Conservation (phyloP, 1,140 invertebrate genomes). For the Nilaparvata lugens region DNA sequence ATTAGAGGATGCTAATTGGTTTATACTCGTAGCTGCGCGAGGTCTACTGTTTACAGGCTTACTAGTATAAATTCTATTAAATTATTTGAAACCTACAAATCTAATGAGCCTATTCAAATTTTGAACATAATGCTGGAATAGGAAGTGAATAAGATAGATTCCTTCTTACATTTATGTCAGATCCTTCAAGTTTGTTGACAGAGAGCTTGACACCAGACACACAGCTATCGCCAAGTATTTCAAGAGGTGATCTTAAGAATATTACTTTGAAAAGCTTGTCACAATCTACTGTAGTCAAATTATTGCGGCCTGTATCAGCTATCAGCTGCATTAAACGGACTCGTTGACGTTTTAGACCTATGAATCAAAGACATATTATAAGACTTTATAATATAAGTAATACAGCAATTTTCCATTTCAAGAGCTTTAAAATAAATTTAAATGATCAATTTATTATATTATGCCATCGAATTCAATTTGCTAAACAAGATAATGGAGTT, state of each 20-base stretch:
- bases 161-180: conserved; percentile 30
- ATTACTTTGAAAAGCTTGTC: conserved; percentile 61
- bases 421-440: background rate
- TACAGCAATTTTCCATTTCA: background rate
- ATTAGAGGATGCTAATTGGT: too few relatives aligned
- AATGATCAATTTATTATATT: background rate
- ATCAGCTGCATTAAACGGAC: background rate
- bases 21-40: too few relatives aligned
- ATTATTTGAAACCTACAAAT: too few relatives aligned
- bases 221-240: conserved; percentile 44
- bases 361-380: background rate
- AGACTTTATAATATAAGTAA: background rate
- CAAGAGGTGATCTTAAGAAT: conserved; percentile 68
- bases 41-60: too few relatives aligned
- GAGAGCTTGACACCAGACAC: conserved; percentile 48
- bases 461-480: background rate
- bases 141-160: too few relatives aligned
- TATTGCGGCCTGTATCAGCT: background rate
- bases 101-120: too few relatives aligned
- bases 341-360: background rate
- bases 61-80: too few relatives aligned
- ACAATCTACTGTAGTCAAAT: conserved; percentile 19
- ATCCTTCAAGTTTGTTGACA: conserved; percentile 54
- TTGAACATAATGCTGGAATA: too few relatives aligned
- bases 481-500: background rate